A percentile compares a stretch with the other conserved stretches of the same genome.
These are phyloP conservation scores for Drosophila kikkawai DNA, from an alignment of 1,140 invertebrate genomes.

Conservation along the genomic window DNA sequence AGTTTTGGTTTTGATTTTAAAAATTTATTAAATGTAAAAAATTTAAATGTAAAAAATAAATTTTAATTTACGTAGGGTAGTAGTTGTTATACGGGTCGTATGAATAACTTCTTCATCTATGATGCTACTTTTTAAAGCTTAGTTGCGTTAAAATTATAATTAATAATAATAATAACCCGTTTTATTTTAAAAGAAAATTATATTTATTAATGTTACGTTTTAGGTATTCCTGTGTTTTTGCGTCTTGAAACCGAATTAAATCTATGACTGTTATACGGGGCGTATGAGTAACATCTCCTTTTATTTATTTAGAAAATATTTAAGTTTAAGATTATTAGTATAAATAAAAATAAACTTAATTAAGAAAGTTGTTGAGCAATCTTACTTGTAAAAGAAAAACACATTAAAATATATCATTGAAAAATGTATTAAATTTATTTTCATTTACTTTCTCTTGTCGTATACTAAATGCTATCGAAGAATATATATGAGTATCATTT, in stretches of 20 bases:
- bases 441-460: constrained; percentile 43
- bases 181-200: too few species aligned
- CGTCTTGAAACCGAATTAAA: too few species aligned
- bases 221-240: too few species aligned
- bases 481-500: constrained; percentile 84
- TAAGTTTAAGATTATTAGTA: too few species aligned
- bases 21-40: background rate
- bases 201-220: too few species aligned
- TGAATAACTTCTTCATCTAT: background rate
- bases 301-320: too few species aligned
- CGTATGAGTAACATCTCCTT: background rate
- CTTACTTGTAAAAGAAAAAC: background rate
- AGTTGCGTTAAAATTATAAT: too few species aligned
- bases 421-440: constrained; percentile 52
- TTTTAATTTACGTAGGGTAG: too few species aligned
- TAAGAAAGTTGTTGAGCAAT: too few species aligned
- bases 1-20: background rate
- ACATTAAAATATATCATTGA: constrained; percentile 1
- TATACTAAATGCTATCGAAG: constrained; percentile 66
- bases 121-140: background rate
- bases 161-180: too few species aligned
- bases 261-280: background rate
- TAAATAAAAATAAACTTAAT: too few species aligned
- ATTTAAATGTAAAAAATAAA: background rate
- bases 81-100: background rate